A percentile compares a stretch with the other conserved stretches of the same genome.
Evolutionary conservation across 1,140 invertebrate genomes (phyloP).

Genomic region (Helicoverpa armigera): DNA sequence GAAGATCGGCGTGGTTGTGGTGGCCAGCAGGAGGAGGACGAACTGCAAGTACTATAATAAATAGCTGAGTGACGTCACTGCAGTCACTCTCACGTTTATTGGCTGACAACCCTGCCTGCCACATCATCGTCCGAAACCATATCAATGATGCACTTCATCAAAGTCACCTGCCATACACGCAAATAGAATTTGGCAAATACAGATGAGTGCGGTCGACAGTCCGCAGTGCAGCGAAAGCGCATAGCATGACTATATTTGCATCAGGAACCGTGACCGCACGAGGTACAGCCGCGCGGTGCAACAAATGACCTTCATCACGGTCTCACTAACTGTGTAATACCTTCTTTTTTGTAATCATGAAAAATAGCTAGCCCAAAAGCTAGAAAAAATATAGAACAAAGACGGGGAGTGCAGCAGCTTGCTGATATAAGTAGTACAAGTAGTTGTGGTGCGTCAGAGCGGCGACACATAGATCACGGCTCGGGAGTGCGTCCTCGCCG

Average conservation of each 20-base stretch:
- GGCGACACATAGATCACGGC: constrained; percentile 9
- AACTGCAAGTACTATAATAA: too few relatives aligned
- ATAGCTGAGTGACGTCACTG: background rate
- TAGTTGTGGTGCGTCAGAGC: background rate
- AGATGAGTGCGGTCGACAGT: background rate
- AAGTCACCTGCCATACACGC: constrained; percentile 23
- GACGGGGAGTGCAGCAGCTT: background rate
- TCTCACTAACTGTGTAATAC: too few relatives aligned
- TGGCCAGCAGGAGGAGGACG: too few relatives aligned
- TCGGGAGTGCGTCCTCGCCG: constrained; percentile 7
- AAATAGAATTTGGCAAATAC: constrained; percentile 29
- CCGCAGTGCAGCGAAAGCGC: background rate
- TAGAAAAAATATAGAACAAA: too few relatives aligned
- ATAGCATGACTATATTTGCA: background rate
- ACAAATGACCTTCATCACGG: too few relatives aligned
- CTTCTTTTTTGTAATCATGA: too few relatives aligned
- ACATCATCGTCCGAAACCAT: background rate
- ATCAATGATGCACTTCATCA: constrained; percentile 33
- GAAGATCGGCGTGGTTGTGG: too few relatives aligned
- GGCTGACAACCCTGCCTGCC: background rate
- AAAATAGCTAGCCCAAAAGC: too few relatives aligned
- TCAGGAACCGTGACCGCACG: background rate
- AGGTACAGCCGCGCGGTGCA: background rate
- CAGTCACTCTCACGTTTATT: background rate
- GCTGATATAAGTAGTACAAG: background rate